Evolutionary conservation across 2,888 invertebrate species (phyloP), one percentile per base, ranked within the genome.

Genomic region (Eucera pruinosa): DNA sequence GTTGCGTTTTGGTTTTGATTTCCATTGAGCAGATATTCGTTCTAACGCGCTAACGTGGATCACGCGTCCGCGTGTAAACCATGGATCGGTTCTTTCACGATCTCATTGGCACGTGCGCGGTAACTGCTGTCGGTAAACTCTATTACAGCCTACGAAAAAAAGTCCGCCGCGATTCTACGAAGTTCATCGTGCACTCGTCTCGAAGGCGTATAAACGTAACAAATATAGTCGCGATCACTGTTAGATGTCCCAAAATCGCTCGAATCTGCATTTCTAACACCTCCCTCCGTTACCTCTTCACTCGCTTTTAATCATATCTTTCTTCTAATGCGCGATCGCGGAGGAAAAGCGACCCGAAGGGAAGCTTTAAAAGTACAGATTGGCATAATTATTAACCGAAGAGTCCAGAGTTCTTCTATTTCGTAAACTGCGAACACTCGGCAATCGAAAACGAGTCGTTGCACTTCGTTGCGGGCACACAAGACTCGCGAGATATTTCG

Each of bases 21-120:
- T 66, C 43, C 13, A 52, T 81, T 76, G 76, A 80, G 67, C 72
- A 75, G 65, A 36, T n/a, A n/a, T 64, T 48, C 48, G 60, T 74
- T 57, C 20, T 50, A 66, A 33, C 9, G 30, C 58, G 9, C 58
- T 58, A 48, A 15, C 52, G 6, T n/a, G 23, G 25, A 33, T 25
- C 11, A 36, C 5, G 45, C n/a, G n/a, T n/a, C n/a, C n/a, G n/a
- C n/a, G n/a, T n/a, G 4, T 20, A 15, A 20, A 52, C 15, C 45
- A 23, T 25, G 25, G 1, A 6, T 13, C 39, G 9, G 39, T 27
- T 45, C 30, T 52, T 25, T 13, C 41, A 36, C 30, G 54, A 57
- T 20, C 27, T 41, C 23, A 50, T 6, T 36, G 33, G 33, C 65
- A 43, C 33, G 47, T 15, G 18, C 45, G 33, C 54, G 54, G 45